Evolutionary conservation across 2,113 vertebrate species (phyloP), one percentile per base, ranked within the genome.

Genomic region (Corvus cornix): DNA sequence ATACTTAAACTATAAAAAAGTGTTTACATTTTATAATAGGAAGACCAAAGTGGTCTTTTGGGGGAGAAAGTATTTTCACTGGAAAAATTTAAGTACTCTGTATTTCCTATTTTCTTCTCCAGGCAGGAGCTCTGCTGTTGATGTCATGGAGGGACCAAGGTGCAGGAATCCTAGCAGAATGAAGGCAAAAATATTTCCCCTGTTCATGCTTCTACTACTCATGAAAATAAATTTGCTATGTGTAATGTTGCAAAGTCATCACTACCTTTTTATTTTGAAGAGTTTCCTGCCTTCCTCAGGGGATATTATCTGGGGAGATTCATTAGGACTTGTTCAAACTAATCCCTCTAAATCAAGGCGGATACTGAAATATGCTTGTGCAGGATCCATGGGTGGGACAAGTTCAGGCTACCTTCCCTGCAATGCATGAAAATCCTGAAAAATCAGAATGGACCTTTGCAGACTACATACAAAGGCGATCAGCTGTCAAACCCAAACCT

Each of bases 41-140:
- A 96, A 90, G 90, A 96, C 75, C 53, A 44, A 96, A 96, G 72
- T 92, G 83, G 86, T 78, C 96, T 92, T 95, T 79, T 77, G 93
- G 90, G 93, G 48, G 11, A 79, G 84, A 87, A 96, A 83, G 59
- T 80, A 83, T 93, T 96, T 96, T 80, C 62, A 80, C 66, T 94
- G 78, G 59, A 85, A 91, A 93, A 93, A 94, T 70, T 2, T 67
- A 95, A 94, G 59, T 53, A 46, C 33, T 91, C 91, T 28, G n/a
- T 91, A 74, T 86, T 95, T 94, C 56, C 41, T 91, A 79, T 94
- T 91, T 95, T 89, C 58, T 82, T 90, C 68, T 80, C 59, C 35
- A 83, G 82, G 75, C 70, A 91, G 56, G 43, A 90, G 13, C 53
- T 93, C 52, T 89, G 84, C 58, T 87, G 77, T n/a, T 90, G 84